Conservation (phyloP, 2,797 vertebrate species). For the Arctocebus calabarensis region DNA sequence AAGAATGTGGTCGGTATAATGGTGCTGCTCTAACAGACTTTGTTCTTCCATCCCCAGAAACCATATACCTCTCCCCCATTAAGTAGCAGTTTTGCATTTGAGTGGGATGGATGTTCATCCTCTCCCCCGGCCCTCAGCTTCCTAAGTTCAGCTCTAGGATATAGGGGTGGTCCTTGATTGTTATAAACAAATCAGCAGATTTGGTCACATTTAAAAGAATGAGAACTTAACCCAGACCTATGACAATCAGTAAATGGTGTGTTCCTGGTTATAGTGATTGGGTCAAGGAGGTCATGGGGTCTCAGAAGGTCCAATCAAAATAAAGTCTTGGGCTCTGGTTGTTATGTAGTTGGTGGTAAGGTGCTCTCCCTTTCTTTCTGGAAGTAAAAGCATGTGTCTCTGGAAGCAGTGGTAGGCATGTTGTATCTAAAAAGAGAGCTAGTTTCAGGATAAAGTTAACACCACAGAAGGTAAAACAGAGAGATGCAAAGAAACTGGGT, state of each 20-base stretch:
- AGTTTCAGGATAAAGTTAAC: conserved; percentile 40
- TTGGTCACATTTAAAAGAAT: conserved; percentile 55
- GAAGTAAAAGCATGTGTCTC: conserved; percentile 19
- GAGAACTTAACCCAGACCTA: background rate
- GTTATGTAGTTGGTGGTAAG: background rate
- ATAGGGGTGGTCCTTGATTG: background rate
- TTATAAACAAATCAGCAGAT: conserved; percentile 40
- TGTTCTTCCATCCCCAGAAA: conserved; percentile 7
- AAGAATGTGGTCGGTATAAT: conserved; percentile 30
- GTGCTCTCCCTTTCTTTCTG: background rate
- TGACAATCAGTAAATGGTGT: background rate
- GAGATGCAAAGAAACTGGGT: conserved; percentile 32
- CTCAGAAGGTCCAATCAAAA: conserved; percentile 44
- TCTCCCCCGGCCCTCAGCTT: background rate
- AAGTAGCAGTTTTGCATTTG: background rate
- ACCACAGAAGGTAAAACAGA: background rate
- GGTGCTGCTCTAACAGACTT: background rate
- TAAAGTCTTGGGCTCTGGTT: background rate
- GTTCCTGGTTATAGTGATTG: background rate
- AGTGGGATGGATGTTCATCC: background rate
- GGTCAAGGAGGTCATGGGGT: background rate
- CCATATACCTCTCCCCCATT: background rate
- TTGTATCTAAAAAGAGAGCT: conserved; percentile 19
- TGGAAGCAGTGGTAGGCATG: conserved; percentile 2
- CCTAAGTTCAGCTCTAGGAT: background rate